Evolutionary conservation across 2,888 invertebrate species (phyloP).

Genomic region (Luperina nickerlii): DNA sequence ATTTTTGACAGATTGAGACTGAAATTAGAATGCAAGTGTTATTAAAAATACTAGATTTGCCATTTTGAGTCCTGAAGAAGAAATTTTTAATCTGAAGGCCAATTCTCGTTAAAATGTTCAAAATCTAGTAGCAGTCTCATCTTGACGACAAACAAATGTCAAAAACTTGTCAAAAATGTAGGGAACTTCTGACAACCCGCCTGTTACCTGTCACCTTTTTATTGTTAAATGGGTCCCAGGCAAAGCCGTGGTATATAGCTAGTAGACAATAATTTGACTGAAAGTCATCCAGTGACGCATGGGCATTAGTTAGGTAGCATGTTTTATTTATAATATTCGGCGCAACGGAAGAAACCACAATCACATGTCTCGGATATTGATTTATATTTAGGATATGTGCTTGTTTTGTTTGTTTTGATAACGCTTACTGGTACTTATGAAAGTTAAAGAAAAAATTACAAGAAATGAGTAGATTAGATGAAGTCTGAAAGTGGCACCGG

Average conservation of each 20-base stretch:
- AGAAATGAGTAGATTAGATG: not conserved
- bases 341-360: slow-evolving; percentile 42
- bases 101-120: no score
- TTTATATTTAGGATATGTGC: slow-evolving; percentile 41
- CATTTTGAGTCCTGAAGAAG: no score
- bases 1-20: not conserved
- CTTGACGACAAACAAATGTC: no score
- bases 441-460: slow-evolving; percentile 2
- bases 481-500: not conserved
- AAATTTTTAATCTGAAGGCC: no score
- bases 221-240: no score
- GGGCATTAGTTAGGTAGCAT: not conserved
- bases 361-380: slow-evolving; percentile 33
- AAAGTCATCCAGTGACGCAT: slow-evolving; percentile 31
- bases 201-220: no score
- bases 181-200: no score
- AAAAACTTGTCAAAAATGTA: no score
- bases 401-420: slow-evolving; percentile 8
- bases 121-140: no score
- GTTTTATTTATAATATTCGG: slow-evolving; percentile 33
- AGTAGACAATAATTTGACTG: slow-evolving; percentile 5
- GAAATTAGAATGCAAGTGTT: not conserved
- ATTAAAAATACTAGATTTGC: no score
- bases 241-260: not conserved
- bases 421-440: slow-evolving; percentile 2